Conservation (phyloP, 1,140 invertebrate species). For the Planococcus citri region DNA sequence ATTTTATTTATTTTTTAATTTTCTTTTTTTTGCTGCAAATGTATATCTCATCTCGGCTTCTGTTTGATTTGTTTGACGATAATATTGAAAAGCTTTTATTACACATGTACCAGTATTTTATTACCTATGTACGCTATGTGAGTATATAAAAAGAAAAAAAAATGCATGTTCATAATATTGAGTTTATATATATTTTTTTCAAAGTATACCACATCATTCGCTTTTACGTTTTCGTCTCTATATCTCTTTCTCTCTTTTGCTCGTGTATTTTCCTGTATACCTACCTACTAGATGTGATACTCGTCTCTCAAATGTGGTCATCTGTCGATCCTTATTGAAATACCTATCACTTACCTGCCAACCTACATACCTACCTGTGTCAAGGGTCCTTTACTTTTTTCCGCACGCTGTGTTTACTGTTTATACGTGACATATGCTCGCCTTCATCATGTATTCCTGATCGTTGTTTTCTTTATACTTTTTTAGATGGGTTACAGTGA, state of each 20-base stretch:
- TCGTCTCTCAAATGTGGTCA: neutral
- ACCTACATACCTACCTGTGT: too few species aligned
- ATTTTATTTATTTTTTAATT: neutral
- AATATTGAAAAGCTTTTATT: constrained; percentile 17
- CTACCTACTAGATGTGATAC: too few species aligned
- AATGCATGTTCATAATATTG: constrained; percentile 18
- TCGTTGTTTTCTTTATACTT: neutral
- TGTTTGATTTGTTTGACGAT: constrained; percentile 19
- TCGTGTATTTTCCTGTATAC: too few species aligned
- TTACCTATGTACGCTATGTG: constrained; percentile 19
- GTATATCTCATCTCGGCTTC: constrained; percentile 18
- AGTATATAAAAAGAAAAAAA: constrained; percentile 12
- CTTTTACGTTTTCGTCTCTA: constrained; percentile 14
- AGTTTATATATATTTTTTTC: constrained; percentile 17
- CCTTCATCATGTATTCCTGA: too few species aligned
- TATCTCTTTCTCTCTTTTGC: neutral
- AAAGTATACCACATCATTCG: constrained; percentile 5
- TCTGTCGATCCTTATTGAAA: neutral
- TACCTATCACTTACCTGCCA: too few species aligned
- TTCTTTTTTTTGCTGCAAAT: neutral
- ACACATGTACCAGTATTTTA: constrained; percentile 20
- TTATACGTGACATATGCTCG: too few species aligned
- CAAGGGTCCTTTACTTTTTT: too few species aligned
- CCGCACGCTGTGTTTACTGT: too few species aligned
- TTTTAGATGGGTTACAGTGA: constrained; percentile 2